phyloP scores from a whole-genome alignment of 2,888 invertebrate species.

The Marronus borbonicus region DNA sequence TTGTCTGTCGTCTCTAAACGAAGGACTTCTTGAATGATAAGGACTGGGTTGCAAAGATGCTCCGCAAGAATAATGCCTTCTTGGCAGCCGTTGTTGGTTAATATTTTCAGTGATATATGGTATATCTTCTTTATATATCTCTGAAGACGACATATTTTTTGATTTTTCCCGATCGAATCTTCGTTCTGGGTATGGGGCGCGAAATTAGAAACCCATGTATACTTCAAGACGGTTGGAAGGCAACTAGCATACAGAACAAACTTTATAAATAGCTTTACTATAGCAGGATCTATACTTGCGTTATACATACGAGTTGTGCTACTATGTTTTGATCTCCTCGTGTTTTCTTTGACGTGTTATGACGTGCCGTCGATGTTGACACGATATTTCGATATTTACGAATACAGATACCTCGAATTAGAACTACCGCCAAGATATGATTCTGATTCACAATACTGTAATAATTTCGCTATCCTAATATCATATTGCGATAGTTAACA shows the following conservation, averaged over 20 bases:
- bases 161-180: background rate
- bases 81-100: constrained; percentile 17
- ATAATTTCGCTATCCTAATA: no score
- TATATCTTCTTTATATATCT: constrained; percentile 24
- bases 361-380: no score
- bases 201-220: background rate
- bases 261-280: constrained; percentile 22
- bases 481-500: no score
- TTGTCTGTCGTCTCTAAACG: constrained; percentile 51
- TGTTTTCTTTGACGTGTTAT: no score
- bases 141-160: constrained; percentile 30
- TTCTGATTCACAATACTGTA: no score
- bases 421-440: no score
- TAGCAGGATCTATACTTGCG: background rate
- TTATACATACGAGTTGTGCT: constrained; percentile 9
- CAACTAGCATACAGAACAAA: constrained; percentile 3
- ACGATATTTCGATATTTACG: no score
- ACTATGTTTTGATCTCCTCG: background rate
- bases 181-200: background rate
- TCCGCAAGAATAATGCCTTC: constrained; percentile 47
- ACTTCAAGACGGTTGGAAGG: background rate
- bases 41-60: constrained; percentile 49
- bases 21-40: constrained; percentile 52
- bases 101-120: constrained; percentile 48
- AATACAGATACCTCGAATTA: no score